These are phyloP conservation scores for Linhomoeus sp. DNA, from an alignment of 2,888 invertebrate genomes.

Conservation along the genomic window DNA sequence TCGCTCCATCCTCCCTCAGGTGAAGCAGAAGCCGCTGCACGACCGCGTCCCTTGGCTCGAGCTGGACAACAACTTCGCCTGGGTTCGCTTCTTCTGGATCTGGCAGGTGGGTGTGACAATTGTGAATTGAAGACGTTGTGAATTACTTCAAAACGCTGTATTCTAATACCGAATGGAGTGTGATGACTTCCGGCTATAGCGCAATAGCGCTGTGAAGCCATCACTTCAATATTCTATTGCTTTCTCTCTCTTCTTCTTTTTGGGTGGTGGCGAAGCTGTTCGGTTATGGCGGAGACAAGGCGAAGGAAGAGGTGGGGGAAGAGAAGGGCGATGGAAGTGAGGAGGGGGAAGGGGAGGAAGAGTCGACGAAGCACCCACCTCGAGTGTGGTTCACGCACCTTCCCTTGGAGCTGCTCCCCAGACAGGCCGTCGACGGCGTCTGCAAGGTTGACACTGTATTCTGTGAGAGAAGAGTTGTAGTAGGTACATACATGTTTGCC, in stretches of 20 bases:
- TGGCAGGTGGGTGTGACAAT: slow-evolving; percentile 4
- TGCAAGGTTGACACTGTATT: slow-evolving; percentile 2
- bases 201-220: too few relatives aligned
- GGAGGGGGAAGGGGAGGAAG: background rate
- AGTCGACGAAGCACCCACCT: background rate
- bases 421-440: slow-evolving; percentile 9
- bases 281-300: background rate
- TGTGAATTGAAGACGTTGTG: too few relatives aligned
- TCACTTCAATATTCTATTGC: too few relatives aligned
- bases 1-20: too few relatives aligned
- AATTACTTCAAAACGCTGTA: too few relatives aligned
- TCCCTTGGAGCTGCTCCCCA: slow-evolving; percentile 12
- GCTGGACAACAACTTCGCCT: slow-evolving; percentile 11
- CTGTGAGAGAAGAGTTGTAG: too few relatives aligned
- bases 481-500: too few relatives aligned
- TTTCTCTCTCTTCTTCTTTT: too few relatives aligned
- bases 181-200: too few relatives aligned
- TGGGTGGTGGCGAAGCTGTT: background rate
- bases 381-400: slow-evolving; percentile 10
- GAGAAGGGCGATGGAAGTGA: background rate
- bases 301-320: background rate
- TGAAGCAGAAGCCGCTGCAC: slow-evolving; percentile 20
- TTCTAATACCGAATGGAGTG: too few relatives aligned
- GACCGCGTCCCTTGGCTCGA: slow-evolving; percentile 19
- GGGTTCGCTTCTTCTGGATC: slow-evolving; percentile 6